These are phyloP conservation scores for Melanargia galathea DNA, from an alignment of 2,888 invertebrate genomes.

Conservation along the genomic window DNA sequence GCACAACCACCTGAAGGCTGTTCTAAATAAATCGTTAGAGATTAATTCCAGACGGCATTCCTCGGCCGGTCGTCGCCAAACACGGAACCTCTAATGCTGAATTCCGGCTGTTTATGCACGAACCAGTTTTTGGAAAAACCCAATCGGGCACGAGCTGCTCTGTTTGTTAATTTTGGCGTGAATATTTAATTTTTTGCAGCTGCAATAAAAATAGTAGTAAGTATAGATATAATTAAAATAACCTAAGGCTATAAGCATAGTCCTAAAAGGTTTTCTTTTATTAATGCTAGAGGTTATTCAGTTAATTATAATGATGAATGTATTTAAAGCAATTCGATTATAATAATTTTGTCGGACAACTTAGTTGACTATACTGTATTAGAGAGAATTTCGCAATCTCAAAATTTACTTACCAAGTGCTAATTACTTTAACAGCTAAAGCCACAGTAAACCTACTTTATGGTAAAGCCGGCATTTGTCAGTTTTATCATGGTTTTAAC, in stretches of 20 bases:
- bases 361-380: too few species aligned
- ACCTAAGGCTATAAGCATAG: too few species aligned
- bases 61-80: constrained; percentile 47
- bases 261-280: too few species aligned
- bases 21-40: constrained; percentile 41
- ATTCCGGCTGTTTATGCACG: constrained; percentile 58
- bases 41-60: constrained; percentile 46
- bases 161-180: constrained; percentile 9
- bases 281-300: too few species aligned
- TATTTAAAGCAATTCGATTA: too few species aligned
- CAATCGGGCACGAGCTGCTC: constrained; percentile 32
- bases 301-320: too few species aligned
- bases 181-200: constrained; percentile 1
- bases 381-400: too few species aligned
- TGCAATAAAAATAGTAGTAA: background rate
- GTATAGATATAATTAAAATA: background rate
- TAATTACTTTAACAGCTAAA: too few species aligned
- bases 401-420: too few species aligned
- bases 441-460: too few species aligned
- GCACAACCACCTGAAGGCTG: constrained; percentile 37
- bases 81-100: constrained; percentile 54
- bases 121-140: constrained; percentile 63
- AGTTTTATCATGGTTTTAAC: background rate
- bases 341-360: too few species aligned
- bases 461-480: background rate